Evolutionary conservation across 2,888 invertebrate genomes (phyloP).

Genomic region (Yponomeuta evonymella): DNA sequence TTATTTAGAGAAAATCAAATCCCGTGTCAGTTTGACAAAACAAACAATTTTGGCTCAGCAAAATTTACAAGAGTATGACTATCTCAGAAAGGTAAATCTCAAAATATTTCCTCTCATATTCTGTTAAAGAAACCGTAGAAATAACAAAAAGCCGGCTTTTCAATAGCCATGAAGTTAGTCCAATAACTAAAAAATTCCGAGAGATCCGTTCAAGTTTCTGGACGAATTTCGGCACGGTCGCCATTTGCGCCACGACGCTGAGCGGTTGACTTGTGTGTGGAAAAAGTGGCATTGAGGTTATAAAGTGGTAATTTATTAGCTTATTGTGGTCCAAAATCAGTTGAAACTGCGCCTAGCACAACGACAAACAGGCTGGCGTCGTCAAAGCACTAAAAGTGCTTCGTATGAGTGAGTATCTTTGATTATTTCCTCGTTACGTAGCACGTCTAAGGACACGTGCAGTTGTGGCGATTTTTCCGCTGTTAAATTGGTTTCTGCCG

Average conservation of each 20-base stretch:
- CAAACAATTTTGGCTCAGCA: slow-evolving; percentile 55
- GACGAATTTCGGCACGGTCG: slow-evolving; percentile 61
- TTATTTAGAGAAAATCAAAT: neutral
- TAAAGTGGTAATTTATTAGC: slow-evolving; percentile 49
- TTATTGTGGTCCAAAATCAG: slow-evolving; percentile 46
- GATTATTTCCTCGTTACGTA: slow-evolving; percentile 36
- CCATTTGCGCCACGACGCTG: slow-evolving; percentile 75
- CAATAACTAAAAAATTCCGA: slow-evolving; percentile 25
- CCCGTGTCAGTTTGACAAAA: neutral
- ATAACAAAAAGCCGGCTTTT: slow-evolving; percentile 40
- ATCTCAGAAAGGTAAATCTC: slow-evolving; percentile 56
- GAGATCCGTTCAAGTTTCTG: slow-evolving; percentile 26
- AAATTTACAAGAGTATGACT: slow-evolving; percentile 74
- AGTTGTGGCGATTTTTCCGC: slow-evolving; percentile 38
- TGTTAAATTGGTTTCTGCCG: slow-evolving; percentile 42
- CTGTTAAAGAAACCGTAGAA: slow-evolving; percentile 23
- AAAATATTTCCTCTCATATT: slow-evolving; percentile 34
- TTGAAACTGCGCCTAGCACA: slow-evolving; percentile 34
- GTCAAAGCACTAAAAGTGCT: slow-evolving; percentile 41
- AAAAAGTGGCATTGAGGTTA: slow-evolving; percentile 62
- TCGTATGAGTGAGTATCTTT: slow-evolving; percentile 51
- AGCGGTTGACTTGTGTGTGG: slow-evolving; percentile 52
- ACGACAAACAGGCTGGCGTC: slow-evolving; percentile 29
- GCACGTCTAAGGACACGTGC: slow-evolving; percentile 50
- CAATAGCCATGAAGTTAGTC: slow-evolving; percentile 49